Base-by-base conservation (phyloP, 2,113 vertebrate genomes). In the mouse (Mus musculus) region DNA sequence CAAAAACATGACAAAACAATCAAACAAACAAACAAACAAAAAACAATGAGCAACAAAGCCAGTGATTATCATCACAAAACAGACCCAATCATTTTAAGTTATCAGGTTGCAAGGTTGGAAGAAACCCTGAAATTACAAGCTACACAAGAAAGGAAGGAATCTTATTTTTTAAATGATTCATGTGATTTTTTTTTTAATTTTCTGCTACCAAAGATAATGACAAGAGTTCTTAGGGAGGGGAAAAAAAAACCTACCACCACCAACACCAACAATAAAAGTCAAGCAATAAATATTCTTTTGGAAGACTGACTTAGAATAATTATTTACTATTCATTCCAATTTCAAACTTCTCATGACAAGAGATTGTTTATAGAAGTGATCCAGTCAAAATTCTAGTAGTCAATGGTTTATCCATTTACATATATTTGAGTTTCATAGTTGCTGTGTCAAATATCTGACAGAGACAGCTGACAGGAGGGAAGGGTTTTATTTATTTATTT, bases 291-390 rank as follows among this genome's bases (percentile, higher is more conserved):
- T 94, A 71, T 81, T 88, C 8, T 89, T 52, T 56, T 61, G 84
- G n/a, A 85, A 84, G 65, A 95, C 36, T 95, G 72, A 69, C n/a
- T 89, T 54, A 59, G 49, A 97, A 19, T 61, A 22, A 97, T 97
- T 87, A 73, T 36, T 87, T 56, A 36, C 36, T 65, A 77, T n/a
- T 46, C 78, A 91, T 95, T 97, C 77, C 90, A 90, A 91, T 90
- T 91, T 73, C 81, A 28, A 63, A 67, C 1, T 93, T 90, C 54
- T 91, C 39, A 78, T 52, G 7, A 20, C 8, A 77, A 90, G 71
- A 0, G 10, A 86, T 14, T 69, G 5, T 76, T 10, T 88, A 96
- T 30, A 71, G 78, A 56, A 87, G 16, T 90, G 33, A 95, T 76
- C 42, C 36, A 91, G 30, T n/a, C 12, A 92, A 56, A 93, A 87